Evolutionary conservation across 2,888 invertebrate genomes (phyloP).

Genomic region (Ectropis crepuscularia): DNA sequence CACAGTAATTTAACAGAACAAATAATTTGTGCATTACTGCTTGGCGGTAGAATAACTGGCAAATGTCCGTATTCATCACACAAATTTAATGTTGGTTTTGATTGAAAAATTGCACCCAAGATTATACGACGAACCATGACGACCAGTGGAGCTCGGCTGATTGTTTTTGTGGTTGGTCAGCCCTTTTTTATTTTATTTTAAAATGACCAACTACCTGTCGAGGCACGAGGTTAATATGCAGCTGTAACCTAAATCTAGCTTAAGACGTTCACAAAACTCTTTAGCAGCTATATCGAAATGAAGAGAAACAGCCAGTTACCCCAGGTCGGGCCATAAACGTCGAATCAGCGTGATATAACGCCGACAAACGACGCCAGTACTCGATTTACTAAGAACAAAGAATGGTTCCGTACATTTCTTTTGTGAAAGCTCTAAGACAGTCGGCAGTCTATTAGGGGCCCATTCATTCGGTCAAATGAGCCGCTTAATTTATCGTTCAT

Average conservation of each 20-base stretch:
- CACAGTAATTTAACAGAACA: too few relatives aligned
- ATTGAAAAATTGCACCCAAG: too few relatives aligned
- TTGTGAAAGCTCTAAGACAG: conserved; percentile 71
- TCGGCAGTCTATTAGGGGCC: conserved; percentile 77
- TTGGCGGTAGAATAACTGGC: too few relatives aligned
- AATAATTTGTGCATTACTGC: too few relatives aligned
- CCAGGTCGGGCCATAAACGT: conserved; percentile 75
- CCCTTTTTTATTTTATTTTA: too few relatives aligned
- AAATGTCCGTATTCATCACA: too few relatives aligned
- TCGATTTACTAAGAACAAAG: conserved; percentile 82
- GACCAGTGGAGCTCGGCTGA: too few relatives aligned
- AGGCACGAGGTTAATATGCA: conserved; percentile 1
- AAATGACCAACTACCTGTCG: not conserved
- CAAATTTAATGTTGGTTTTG: too few relatives aligned
- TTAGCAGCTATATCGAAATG: conserved; percentile 53
- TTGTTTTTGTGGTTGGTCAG: too few relatives aligned
- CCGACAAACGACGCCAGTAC: conserved; percentile 78
- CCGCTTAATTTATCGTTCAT: conserved; percentile 76
- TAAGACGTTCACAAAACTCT: conserved; percentile 29
- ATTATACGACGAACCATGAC: too few relatives aligned
- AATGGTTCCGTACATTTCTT: conserved; percentile 76
- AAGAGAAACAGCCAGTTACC: conserved; percentile 64
- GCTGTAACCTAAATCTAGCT: conserved; percentile 31
- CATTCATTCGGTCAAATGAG: conserved; percentile 80
- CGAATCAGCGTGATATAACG: conserved; percentile 81